Evolutionary conservation across 2,113 vertebrate genomes (phyloP).

Genomic region (Fulmarus glacialis): DNA sequence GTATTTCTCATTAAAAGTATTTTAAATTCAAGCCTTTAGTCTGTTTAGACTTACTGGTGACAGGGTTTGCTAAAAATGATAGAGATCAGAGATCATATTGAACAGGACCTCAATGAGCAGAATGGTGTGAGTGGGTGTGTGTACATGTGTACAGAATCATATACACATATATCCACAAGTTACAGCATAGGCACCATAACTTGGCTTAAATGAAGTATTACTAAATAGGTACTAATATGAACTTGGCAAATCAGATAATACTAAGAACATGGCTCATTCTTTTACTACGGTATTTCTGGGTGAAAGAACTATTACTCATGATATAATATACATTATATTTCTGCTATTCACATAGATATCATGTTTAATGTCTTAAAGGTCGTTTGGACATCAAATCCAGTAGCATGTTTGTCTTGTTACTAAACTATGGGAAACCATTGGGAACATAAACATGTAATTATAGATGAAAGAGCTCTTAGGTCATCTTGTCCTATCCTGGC

Average conservation of each 20-base stretch:
- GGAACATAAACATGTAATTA: constrained; percentile 4
- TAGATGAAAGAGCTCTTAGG: neutral
- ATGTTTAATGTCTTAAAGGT: neutral
- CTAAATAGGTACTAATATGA: neutral
- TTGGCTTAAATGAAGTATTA: neutral
- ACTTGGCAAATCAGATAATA: neutral
- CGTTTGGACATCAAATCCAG: neutral
- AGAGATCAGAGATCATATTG: neutral
- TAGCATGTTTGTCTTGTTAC: neutral
- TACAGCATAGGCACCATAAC: neutral
- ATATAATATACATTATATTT: neutral
- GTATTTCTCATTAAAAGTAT: neutral
- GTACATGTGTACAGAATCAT: neutral
- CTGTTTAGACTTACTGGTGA: neutral
- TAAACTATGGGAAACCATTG: neutral
- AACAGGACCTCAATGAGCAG: neutral
- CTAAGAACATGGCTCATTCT: neutral
- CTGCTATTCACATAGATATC: neutral
- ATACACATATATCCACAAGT: neutral
- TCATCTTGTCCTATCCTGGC: neutral
- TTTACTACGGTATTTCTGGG: neutral
- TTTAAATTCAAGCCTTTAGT: neutral
- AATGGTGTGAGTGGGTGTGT: neutral
- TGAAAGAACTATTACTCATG: neutral
- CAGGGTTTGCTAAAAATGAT: neutral